Evolutionary conservation across 2,113 vertebrate genomes (phyloP).

Genomic region (Orientallactaga bullata): DNA sequence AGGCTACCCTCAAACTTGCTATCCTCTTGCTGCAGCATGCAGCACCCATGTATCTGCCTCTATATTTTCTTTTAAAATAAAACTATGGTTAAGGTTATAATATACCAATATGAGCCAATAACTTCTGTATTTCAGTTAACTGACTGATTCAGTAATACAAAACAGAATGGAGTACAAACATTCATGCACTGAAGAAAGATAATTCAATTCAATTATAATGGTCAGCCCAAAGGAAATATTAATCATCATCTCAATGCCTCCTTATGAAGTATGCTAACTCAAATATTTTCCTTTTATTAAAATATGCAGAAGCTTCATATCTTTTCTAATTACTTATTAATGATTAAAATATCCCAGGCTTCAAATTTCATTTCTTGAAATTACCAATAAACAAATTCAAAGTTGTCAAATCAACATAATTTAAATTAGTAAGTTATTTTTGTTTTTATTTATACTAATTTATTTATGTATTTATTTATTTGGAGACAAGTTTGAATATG

Average conservation of each 20-base stretch:
- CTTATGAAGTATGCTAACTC: neutral
- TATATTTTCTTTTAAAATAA: neutral
- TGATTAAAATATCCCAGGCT: neutral
- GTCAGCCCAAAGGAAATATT: neutral
- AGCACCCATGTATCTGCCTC: neutral
- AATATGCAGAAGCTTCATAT: neutral
- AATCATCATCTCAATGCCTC: neutral
- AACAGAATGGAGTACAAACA: neutral
- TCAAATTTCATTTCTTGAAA: neutral
- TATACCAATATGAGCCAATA: too few relatives aligned
- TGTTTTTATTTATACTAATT: neutral
- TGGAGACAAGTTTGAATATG: neutral
- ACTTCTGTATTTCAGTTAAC: neutral
- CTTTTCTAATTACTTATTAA: neutral
- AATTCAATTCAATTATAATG: neutral
- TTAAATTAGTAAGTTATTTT: neutral
- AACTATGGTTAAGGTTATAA: neutral
- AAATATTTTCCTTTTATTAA: neutral
- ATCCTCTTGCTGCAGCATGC: neutral
- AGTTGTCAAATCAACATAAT: neutral
- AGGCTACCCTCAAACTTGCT: too few relatives aligned
- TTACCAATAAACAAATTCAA: neutral
- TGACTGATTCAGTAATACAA: neutral
- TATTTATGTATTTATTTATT: neutral
- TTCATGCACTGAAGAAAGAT: neutral